A percentile compares a stretch with the other conserved stretches of the same genome.
phyloP scores from a whole-genome alignment of 1,140 invertebrate species.

The Drosophila pectinifera region DNA sequence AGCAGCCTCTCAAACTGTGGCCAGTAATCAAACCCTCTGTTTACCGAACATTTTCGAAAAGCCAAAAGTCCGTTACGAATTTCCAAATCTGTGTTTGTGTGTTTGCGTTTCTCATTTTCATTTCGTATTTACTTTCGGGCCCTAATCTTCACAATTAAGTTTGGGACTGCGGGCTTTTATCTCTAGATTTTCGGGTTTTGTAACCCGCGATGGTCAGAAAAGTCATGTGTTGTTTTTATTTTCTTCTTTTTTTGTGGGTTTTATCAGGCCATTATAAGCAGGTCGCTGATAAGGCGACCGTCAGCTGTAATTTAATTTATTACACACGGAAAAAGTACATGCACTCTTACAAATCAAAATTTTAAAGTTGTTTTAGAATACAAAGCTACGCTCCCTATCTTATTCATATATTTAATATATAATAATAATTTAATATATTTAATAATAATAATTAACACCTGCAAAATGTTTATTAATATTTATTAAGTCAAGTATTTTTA shows the following conservation, averaged over 20 bases:
- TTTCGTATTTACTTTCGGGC: conserved; percentile 21
- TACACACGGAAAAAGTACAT: conserved; percentile 5
- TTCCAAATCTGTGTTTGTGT: conserved; percentile 55
- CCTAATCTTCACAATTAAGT: conserved; percentile 36
- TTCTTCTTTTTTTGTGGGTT: conserved; percentile 33
- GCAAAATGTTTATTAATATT: not conserved
- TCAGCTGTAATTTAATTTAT: conserved; percentile 52
- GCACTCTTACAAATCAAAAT: conserved; percentile 16
- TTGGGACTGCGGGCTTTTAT: conserved; percentile 37
- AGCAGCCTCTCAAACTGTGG: conserved; percentile 8
- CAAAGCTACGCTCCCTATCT: no score
- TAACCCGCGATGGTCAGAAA: conserved; percentile 45
- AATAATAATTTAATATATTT: not conserved
- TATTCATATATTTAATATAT: not conserved
- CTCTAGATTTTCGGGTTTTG: conserved; percentile 24
- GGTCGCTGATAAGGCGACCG: conserved; percentile 68
- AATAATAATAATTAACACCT: not conserved
- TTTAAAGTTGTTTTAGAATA: not conserved
- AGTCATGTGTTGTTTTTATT: conserved; percentile 43
- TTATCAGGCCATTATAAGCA: conserved; percentile 67
- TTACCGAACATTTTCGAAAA: conserved; percentile 36
- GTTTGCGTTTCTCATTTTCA: conserved; percentile 43
- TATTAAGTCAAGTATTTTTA: not conserved
- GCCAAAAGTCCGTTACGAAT: conserved; percentile 32
- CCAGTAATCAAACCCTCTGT: conserved; percentile 33